Base-by-base conservation (phyloP, 2,888 invertebrate genomes). In the Azorinus chamasolen region DNA sequence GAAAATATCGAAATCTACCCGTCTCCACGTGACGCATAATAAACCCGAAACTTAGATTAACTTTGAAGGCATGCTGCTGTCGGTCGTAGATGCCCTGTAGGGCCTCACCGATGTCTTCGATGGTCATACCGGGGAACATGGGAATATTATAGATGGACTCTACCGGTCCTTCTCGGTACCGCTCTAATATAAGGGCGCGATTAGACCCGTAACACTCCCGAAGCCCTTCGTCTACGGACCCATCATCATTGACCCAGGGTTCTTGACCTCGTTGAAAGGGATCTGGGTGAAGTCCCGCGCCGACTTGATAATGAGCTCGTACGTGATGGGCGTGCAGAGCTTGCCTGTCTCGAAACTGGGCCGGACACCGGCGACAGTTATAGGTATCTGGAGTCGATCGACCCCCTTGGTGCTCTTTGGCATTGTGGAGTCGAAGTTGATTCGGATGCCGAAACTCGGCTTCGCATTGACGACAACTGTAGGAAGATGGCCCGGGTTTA, bases 81-180 rank as follows among this genome's bases (percentile, higher is more conserved):
- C 48, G 24, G n/a, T 58, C 58, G 45, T 71, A 63, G 12, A 72
- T 64, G 22, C 43, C 68, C 46, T 68, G 58, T 10, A 68, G 25
- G 22, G 68, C 58, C 24, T 58, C 22, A 22, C 51, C 68, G 41
- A 68, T 68, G 43, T 68, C 68, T n/a, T 5, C 20, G 2, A 68
- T 43, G n/a, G 59, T 41, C 61, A 69, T 69, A 25, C 61, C 69
- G 41, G 61, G 54, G 41, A 53, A 54, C 59, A 53, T 54, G 27
- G 69, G 70, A n/a, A 57, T 70, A 25, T 55, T 63, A 24, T 62
- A 62, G 10, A 70, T 20, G 22, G 69, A 70, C 25, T 70, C 69
- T 8, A 70, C 69, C 32, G 69, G 46, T 14, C 61, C 62, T 45
- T 62, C 62, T 46, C 54, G 55, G 37, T 20, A 62, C 16, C 55